phyloP scores from a whole-genome alignment of 2,113 vertebrate genomes.

The Oxygymnocypris stewartii region DNA sequence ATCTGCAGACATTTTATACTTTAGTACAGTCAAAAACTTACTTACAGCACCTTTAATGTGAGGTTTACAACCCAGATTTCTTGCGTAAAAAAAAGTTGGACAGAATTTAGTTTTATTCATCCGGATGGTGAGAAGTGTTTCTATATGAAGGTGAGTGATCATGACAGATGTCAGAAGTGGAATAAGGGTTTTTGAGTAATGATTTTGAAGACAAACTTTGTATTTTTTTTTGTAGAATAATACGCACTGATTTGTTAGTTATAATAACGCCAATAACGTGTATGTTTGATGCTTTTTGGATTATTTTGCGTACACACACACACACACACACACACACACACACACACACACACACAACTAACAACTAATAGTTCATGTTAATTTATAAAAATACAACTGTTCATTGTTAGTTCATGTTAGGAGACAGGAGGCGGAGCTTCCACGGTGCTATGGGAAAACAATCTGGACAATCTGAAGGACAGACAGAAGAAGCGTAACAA shows the following conservation, averaged over 20 bases:
- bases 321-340: too few species aligned
- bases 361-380: too few species aligned
- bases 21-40: too few species aligned
- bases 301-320: too few species aligned
- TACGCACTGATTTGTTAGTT: background rate
- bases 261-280: too few species aligned
- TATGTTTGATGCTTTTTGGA: background rate
- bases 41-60: too few species aligned
- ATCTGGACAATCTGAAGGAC: conserved; percentile 41
- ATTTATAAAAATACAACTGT: too few species aligned
- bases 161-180: background rate
- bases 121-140: background rate
- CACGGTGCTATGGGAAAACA: conserved; percentile 43
- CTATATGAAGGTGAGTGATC: background rate
- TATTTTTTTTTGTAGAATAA: background rate
- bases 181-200: background rate
- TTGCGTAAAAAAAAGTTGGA: too few species aligned
- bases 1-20: too few species aligned
- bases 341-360: too few species aligned
- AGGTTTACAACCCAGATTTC: too few species aligned
- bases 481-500: conserved; percentile 42
- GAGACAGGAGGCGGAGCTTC: conserved; percentile 21
- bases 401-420: too few species aligned
- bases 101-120: background rate
- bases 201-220: background rate